Evolutionary conservation across 1,140 invertebrate genomes (phyloP).

Genomic region (Cryptotermes secundus): DNA sequence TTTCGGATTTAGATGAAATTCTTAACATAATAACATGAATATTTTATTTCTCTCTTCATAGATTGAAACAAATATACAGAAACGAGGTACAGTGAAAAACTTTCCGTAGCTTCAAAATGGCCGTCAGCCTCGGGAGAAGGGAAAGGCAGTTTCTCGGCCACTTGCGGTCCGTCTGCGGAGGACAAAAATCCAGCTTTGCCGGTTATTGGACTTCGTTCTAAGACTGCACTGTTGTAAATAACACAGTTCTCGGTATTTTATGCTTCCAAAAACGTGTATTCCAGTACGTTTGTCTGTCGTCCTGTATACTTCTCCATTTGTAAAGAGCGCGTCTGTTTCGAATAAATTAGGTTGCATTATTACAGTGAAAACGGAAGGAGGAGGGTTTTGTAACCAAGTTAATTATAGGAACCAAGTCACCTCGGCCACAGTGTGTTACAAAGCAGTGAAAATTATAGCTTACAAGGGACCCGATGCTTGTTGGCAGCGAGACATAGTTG

Average conservation of each 20-base stretch:
- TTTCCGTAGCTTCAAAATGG: background rate
- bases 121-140: background rate
- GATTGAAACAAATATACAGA: too few relatives aligned
- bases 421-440: background rate
- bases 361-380: background rate
- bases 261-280: too few relatives aligned
- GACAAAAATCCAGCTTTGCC: background rate
- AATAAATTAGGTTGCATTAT: constrained; percentile 8
- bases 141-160: background rate
- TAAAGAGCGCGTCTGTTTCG: background rate
- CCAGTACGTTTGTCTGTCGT: too few relatives aligned
- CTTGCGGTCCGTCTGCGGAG: background rate
- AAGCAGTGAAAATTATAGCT: background rate
- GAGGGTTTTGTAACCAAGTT: background rate
- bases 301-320: background rate
- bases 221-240: too few relatives aligned
- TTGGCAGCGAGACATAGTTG: background rate
- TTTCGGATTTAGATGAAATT: too few relatives aligned
- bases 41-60: too few relatives aligned
- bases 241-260: too few relatives aligned
- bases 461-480: background rate
- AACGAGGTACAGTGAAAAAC: background rate
- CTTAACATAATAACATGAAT: too few relatives aligned
- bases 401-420: background rate
- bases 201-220: too few relatives aligned